These are phyloP conservation scores for Baryphthengus martii DNA, from an alignment of 2,113 vertebrate species.

Conservation along the genomic window DNA sequence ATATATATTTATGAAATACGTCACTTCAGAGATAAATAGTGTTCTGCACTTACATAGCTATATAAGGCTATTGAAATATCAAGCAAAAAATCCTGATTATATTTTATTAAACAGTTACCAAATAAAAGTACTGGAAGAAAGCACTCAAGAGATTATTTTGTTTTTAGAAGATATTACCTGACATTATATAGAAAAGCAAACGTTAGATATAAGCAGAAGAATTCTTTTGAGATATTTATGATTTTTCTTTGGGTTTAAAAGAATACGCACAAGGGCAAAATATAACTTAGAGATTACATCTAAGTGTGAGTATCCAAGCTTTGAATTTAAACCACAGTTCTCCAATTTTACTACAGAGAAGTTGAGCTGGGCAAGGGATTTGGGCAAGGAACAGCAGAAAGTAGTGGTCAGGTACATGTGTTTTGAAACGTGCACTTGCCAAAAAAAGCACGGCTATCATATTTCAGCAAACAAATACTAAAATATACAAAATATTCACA, in stretches of 20 bases:
- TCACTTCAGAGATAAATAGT: neutral
- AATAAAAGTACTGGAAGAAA: neutral
- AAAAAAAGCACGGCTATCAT: neutral
- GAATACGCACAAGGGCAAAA: neutral
- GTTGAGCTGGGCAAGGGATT: neutral
- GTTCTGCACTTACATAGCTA: too few relatives aligned
- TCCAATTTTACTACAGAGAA: neutral
- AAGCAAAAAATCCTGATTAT: neutral
- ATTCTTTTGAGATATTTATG: neutral
- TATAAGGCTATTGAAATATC: neutral
- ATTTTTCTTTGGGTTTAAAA: neutral
- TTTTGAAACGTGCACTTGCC: neutral
- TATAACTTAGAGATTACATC: neutral
- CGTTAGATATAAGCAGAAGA: neutral
- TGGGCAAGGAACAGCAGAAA: neutral
- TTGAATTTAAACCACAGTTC: neutral
- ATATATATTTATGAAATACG: neutral
- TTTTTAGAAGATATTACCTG: neutral
- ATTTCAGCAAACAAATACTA: neutral
- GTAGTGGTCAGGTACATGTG: neutral
- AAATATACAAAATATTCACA: neutral
- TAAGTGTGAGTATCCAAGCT: neutral
- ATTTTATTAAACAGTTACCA: neutral
- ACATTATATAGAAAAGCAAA: neutral
- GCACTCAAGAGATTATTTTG: neutral